Evolutionary conservation across 2,113 vertebrate genomes (phyloP).

Genomic region (Cebidichthys violaceus): DNA sequence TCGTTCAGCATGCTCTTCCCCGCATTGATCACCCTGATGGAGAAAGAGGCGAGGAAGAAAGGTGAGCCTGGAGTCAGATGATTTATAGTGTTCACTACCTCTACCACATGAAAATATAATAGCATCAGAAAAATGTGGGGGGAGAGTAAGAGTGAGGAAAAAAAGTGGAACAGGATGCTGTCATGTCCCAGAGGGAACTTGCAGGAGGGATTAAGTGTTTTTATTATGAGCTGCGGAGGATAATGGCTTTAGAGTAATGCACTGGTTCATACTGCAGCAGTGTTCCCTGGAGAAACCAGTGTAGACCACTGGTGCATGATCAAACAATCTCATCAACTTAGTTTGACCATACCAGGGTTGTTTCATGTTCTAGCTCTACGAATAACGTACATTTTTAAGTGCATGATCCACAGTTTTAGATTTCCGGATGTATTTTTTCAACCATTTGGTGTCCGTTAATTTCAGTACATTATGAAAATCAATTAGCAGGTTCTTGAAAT

Average conservation of each 20-base stretch:
- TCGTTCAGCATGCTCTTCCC: constrained; percentile 99
- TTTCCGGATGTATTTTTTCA: background rate
- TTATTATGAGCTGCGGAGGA: constrained; percentile 64
- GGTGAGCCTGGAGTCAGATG: constrained; percentile 30
- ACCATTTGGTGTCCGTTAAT: background rate
- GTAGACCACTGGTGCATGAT: background rate
- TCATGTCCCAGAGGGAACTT: constrained; percentile 59
- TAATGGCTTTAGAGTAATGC: constrained; percentile 67
- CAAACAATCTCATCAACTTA: background rate
- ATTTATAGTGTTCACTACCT: constrained; percentile 39
- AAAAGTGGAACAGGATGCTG: constrained; percentile 57
- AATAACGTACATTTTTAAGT: background rate
- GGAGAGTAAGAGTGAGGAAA: constrained; percentile 7
- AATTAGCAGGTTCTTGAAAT: background rate
- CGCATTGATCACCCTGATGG: constrained; percentile 94
- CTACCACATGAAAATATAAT: constrained; percentile 35
- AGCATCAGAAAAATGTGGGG: constrained; percentile 15
- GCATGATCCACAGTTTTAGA: background rate
- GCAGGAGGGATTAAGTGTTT: constrained; percentile 71
- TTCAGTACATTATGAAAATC: background rate
- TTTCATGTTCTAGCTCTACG: background rate
- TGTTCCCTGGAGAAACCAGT: constrained; percentile 2
- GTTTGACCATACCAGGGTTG: background rate
- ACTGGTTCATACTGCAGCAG: constrained; percentile 36
- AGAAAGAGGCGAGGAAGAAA: constrained; percentile 5